Percentiles rank a stretch among this genome's conserved stretches.
Conservation (phyloP, 2,797 vertebrate species). For the Pantherophis alleghaniensis region DNA sequence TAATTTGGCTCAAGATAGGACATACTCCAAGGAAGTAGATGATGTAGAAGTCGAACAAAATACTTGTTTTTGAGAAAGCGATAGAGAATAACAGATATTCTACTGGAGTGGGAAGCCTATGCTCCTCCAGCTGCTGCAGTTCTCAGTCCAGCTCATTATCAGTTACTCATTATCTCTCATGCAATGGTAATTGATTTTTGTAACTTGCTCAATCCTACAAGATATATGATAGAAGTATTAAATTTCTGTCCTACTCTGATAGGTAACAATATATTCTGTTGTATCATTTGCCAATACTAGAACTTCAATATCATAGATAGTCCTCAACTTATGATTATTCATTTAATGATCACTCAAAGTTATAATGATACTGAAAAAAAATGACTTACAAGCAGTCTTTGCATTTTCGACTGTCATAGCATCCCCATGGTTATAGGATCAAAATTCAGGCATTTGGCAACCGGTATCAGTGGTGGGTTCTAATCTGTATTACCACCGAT, state of each 20-base stretch:
- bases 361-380: not conserved
- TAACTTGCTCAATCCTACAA: not conserved
- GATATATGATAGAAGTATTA: not conserved
- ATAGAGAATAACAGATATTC: not conserved
- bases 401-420: not conserved
- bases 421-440: not conserved
- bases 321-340: not conserved
- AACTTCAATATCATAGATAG: not conserved
- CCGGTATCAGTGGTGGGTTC: not conserved
- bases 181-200: not conserved
- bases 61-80: not conserved
- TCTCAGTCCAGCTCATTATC: not conserved
- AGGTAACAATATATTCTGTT: not conserved
- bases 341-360: not conserved
- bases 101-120: not conserved
- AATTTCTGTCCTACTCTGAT: not conserved
- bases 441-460: not conserved
- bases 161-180: not conserved
- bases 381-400: not conserved
- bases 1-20: not conserved
- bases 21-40: not conserved
- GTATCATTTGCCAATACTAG: not conserved
- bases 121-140: not conserved
- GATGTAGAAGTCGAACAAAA: not conserved
- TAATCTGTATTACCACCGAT: no score